These are phyloP conservation scores for Hetaerina americana DNA, from an alignment of 1,140 invertebrate species.

Conservation along the genomic window DNA sequence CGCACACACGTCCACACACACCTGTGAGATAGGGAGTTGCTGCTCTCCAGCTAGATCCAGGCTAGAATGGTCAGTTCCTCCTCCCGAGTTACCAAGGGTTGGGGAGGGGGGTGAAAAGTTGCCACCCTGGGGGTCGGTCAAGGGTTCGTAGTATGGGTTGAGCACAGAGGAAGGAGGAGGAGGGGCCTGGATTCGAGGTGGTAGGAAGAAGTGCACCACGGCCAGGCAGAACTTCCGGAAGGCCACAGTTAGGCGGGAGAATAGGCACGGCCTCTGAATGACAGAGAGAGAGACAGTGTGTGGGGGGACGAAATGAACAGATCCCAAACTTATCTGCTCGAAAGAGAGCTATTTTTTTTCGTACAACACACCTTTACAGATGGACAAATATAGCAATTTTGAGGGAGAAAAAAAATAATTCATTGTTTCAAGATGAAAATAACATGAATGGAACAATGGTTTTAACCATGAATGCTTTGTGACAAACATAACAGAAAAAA, in stretches of 20 bases:
- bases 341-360: too few relatives aligned
- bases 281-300: neutral
- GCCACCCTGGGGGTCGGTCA: neutral
- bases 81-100: neutral
- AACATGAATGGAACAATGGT: too few relatives aligned
- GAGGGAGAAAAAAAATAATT: too few relatives aligned
- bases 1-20: neutral
- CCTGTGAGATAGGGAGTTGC: neutral
- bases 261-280: neutral
- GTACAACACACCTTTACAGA: too few relatives aligned
- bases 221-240: neutral
- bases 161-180: neutral
- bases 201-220: neutral
- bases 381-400: too few relatives aligned
- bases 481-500: too few relatives aligned
- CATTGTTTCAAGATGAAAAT: too few relatives aligned
- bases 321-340: neutral
- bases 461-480: too few relatives aligned
- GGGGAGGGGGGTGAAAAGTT: neutral
- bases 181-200: neutral
- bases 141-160: neutral
- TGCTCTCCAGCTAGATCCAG: neutral
- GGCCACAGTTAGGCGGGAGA: neutral
- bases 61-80: neutral
- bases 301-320: neutral